Evolutionary conservation across 2,797 vertebrate genomes (phyloP), one percentile per base, ranked within the genome.

Genomic region (Danio tinwini): DNA sequence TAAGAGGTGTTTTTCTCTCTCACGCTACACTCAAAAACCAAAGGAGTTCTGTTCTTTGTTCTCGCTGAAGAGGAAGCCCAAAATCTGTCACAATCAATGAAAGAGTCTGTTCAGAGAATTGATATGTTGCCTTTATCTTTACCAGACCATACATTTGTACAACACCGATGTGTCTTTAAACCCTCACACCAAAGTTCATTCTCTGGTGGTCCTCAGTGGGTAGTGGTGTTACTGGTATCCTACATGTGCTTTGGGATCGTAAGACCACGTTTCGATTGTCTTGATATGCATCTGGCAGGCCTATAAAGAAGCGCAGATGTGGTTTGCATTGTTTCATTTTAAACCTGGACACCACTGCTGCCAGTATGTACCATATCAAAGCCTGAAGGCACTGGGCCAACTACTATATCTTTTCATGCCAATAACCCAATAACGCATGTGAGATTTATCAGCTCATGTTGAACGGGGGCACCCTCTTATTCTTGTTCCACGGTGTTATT

Each of bases 211-310:
- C 87, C 80, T 45, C 65, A 47, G 29, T 47, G 71, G 73, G 70
- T 72, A 68, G 13, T 58, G 17, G 67, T 74, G 59, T 67, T 76
- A 68, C 49, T 80, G 49, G 63, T 74, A 42, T 83, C 64, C 76
- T 80, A 44, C 74, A 64, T 77, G 79, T 74, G 50, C 74, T 79
- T 83, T n/a, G 16, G 63, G 70, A 70, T 76, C 65, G 52, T 76
- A 82, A 61, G 73, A 74, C 84, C 61, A 79, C 44, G 53, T 85
- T 86, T 83, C 77, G 85, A 81, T 76, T 83, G 84, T 65, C 45
- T 50, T 82, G 73, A 81, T 82, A 21, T 84, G 74, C 85, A 65
- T 87, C 85, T 92, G 88, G 90, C 80, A 83, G 67, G 29, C 42
- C 59, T 81, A 68, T 56, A 87, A 85, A 86, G 85, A 16, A 59